Evolutionary conservation across 2,113 vertebrate species (phyloP).

Genomic region (Anser cygnoides): DNA sequence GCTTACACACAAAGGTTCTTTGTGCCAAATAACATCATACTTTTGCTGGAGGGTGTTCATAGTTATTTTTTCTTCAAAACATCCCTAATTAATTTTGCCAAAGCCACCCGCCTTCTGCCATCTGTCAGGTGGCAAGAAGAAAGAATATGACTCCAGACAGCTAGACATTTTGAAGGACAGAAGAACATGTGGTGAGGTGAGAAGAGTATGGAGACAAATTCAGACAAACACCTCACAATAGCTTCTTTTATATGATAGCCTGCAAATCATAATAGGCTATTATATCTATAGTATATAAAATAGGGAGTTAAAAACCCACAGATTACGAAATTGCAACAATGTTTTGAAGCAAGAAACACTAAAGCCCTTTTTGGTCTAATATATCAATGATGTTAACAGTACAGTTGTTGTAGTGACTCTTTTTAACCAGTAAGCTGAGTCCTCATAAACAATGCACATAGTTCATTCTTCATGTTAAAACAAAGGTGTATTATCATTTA

Average conservation of each 20-base stretch:
- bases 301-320: slow-evolving; percentile 7
- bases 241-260: background rate
- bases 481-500: background rate
- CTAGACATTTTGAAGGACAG: background rate
- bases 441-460: background rate
- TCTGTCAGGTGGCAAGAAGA: background rate
- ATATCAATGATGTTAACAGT: background rate
- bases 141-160: slow-evolving; percentile 18
- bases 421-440: background rate
- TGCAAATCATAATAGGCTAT: background rate
- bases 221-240: background rate
- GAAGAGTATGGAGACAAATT: slow-evolving; percentile 10
- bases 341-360: background rate
- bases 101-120: slow-evolving; percentile 1
- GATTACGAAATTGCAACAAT: background rate
- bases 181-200: background rate
- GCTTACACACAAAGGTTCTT: background rate
- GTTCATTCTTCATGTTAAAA: background rate
- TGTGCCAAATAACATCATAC: background rate
- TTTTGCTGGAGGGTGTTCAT: background rate
- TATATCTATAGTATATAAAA: background rate
- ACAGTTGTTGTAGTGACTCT: background rate
- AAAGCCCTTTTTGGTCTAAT: background rate
- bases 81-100: background rate
- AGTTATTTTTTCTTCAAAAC: background rate